Conservation (phyloP, 1,140 invertebrate species). For the Apis dorsata region DNA sequence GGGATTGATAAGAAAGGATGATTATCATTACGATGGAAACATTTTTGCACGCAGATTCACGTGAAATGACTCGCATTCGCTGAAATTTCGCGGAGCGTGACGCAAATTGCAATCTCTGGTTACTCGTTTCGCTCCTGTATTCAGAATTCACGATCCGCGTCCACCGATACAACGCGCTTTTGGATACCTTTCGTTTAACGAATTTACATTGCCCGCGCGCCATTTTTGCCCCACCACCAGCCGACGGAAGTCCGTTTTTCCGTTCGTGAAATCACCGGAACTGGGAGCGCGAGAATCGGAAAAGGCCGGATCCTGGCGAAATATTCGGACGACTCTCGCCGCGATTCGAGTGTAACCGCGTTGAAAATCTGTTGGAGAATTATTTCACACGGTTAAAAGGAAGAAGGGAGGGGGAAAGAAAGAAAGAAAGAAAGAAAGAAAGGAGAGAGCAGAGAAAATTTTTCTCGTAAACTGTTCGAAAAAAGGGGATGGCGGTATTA, state of each 20-base stretch:
- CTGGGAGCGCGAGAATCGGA: background rate
- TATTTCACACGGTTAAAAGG: background rate
- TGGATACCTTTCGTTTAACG: constrained; percentile 9
- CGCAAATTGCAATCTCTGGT: constrained; percentile 43
- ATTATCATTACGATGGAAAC: constrained; percentile 26
- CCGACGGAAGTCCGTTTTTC: background rate
- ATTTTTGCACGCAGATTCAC: constrained; percentile 32
- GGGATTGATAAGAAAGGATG: background rate
- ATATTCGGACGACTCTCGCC: background rate
- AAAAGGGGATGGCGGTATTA: constrained; percentile 30
- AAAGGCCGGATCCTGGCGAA: background rate
- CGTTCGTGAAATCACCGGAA: background rate
- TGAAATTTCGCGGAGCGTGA: constrained; percentile 9
- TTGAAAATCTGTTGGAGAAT: background rate
- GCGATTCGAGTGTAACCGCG: background rate
- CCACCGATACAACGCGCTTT: background rate
- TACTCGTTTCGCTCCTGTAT: constrained; percentile 19
- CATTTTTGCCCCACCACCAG: background rate
- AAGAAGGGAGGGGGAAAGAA: background rate
- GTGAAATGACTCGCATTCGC: constrained; percentile 26
- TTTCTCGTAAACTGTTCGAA: constrained; percentile 49
- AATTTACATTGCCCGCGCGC: background rate
- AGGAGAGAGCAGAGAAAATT: background rate
- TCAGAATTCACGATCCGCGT: constrained; percentile 26
- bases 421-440: too few species aligned